Conservation (phyloP, 92 coral and sea anemone genomes). For the Parazoanthus swiftii region DNA sequence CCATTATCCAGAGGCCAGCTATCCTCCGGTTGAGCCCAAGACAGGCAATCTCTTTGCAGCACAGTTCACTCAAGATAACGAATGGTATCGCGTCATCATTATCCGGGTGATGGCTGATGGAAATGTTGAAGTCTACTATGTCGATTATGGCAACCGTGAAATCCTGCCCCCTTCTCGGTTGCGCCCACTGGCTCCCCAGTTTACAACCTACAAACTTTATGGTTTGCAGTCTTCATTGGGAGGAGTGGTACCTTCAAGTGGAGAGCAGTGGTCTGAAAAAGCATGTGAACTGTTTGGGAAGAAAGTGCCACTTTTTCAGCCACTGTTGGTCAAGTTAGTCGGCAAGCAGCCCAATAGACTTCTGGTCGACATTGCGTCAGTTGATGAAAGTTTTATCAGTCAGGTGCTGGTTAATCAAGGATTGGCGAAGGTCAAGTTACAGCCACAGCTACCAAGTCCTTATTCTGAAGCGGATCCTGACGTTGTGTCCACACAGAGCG, state of each 20-base stretch:
- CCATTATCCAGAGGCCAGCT: constrained; percentile 33
- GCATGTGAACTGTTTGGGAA: constrained; percentile 61
- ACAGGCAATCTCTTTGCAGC: constrained; percentile 46
- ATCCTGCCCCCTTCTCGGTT: constrained; percentile 44
- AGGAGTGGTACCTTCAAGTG: constrained; percentile 50
- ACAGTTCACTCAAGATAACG: constrained; percentile 58
- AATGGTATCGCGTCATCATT: constrained; percentile 66
- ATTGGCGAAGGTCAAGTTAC: constrained; percentile 5
- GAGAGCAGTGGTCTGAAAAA: constrained; percentile 59
- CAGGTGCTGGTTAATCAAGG: constrained; percentile 3
- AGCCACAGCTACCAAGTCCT: background rate
- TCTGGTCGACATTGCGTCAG: constrained; percentile 49
- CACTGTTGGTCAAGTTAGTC: constrained; percentile 43
- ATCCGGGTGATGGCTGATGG: constrained; percentile 34
- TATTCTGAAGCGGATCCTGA: background rate
- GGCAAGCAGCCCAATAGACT: constrained; percentile 48
- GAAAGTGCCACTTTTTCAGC: constrained; percentile 51
- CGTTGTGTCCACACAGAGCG: background rate
- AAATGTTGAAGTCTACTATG: constrained; percentile 55
- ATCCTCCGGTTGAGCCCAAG: constrained; percentile 47
- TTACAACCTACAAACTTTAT: constrained; percentile 29
- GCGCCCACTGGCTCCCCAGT: constrained; percentile 54
- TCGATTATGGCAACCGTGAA: constrained; percentile 70
- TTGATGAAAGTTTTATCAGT: constrained; percentile 1
- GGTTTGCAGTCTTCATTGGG: constrained; percentile 58